Evolutionary conservation across 2,113 vertebrate species (phyloP).

Genomic region (Vireo altiloquus): DNA sequence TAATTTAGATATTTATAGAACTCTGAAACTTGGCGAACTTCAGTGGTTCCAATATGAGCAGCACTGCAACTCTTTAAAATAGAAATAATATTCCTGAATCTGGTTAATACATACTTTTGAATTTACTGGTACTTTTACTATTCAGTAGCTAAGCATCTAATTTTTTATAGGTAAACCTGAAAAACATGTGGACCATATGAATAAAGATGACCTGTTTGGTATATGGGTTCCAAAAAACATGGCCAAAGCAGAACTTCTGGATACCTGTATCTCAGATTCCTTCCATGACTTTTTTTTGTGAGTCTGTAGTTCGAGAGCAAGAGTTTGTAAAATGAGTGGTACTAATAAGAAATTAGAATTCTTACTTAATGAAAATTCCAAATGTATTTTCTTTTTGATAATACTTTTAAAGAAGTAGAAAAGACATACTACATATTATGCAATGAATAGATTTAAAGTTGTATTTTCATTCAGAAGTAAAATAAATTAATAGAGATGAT

Average conservation of each 20-base stretch:
- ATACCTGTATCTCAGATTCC: neutral
- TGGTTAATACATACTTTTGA: neutral
- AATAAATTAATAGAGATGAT: neutral
- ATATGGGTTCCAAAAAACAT: neutral
- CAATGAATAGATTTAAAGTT: neutral
- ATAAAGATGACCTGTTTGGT: neutral
- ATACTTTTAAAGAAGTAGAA: neutral
- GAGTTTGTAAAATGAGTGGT: neutral
- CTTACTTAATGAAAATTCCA: neutral
- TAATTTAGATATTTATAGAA: neutral
- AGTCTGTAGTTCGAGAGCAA: neutral
- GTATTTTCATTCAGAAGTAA: neutral
- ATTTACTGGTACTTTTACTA: neutral
- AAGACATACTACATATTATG: neutral
- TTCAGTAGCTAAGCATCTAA: neutral
- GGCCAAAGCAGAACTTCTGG: neutral
- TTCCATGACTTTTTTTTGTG: neutral
- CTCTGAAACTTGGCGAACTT: neutral
- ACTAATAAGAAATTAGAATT: neutral
- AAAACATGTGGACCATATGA: neutral
- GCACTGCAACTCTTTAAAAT: neutral
- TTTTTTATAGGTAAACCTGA: neutral
- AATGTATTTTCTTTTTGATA: neutral
- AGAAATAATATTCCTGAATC: neutral
- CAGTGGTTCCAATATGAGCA: neutral